A percentile compares a stretch with the other conserved stretches of the same genome.
Evolutionary conservation across 2,888 invertebrate species (phyloP).

Genomic region (Dynastes maya): DNA sequence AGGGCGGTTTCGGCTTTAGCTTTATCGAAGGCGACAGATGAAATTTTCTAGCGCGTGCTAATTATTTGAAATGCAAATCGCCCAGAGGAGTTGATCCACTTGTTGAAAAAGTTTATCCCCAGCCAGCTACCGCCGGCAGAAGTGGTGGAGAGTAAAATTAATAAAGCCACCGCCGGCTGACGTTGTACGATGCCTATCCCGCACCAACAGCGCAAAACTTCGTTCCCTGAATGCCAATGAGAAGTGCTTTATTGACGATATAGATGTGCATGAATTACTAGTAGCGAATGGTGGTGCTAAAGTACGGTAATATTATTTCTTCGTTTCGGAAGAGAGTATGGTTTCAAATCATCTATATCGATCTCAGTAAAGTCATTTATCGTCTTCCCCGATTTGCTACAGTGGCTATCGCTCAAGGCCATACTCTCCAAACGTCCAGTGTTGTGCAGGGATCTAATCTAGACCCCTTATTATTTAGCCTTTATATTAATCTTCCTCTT

Average conservation of each 20-base stretch:
- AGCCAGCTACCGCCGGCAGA: background rate
- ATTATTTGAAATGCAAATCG: constrained; percentile 33
- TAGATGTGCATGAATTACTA: background rate
- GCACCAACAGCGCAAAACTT: constrained; percentile 15
- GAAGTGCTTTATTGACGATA: background rate
- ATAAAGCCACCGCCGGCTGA: background rate
- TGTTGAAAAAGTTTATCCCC: constrained; percentile 34
- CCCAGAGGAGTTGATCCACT: constrained; percentile 26
- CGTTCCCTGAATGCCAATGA: constrained; percentile 25
- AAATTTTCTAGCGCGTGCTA: constrained; percentile 16
- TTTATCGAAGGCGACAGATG: constrained; percentile 21
- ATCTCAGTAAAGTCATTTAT: no score
- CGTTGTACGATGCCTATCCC: background rate
- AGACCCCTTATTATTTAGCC: no score
- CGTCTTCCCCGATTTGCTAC: no score
- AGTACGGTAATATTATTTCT: no score
- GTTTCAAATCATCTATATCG: no score
- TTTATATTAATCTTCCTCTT: no score
- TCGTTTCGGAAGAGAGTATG: no score
- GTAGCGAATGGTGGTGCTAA: no score
- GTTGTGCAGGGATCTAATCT: no score
- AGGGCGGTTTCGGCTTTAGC: background rate
- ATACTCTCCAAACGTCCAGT: no score
- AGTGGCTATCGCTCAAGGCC: no score
- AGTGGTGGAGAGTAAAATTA: constrained; percentile 14